phyloP scores from a whole-genome alignment of 2,797 vertebrate species.

The Etheostoma nigrum region DNA sequence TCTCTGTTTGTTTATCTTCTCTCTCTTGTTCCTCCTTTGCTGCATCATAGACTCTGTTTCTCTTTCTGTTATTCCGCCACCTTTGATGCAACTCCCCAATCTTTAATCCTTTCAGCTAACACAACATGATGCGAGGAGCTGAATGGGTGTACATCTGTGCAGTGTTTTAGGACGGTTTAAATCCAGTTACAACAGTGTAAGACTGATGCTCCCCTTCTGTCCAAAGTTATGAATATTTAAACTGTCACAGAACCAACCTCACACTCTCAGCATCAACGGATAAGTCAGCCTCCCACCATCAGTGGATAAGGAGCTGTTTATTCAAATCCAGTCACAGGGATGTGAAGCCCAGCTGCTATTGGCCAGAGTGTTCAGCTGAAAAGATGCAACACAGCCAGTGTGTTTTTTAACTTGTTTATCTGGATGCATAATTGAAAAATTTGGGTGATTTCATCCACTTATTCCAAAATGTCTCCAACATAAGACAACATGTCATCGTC shows the following conservation, averaged over 20 bases:
- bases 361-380: constrained; percentile 39
- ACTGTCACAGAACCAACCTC: constrained; percentile 75
- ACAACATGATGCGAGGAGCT: constrained; percentile 72
- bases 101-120: constrained; percentile 86
- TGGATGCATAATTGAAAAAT: constrained; percentile 1
- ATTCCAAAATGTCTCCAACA: neutral
- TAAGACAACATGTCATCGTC: neutral
- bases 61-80: constrained; percentile 77
- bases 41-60: constrained; percentile 70
- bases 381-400: constrained; percentile 42
- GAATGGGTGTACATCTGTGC: constrained; percentile 86
- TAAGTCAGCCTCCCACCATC: constrained; percentile 69
- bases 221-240: constrained; percentile 85
- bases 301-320: constrained; percentile 67
- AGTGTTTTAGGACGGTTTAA: constrained; percentile 79
- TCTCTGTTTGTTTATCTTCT: constrained; percentile 81
- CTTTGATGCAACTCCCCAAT: constrained; percentile 81
- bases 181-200: constrained; percentile 79
- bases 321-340: constrained; percentile 65
- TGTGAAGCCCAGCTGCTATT: constrained; percentile 66
- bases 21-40: constrained; percentile 57
- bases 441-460: neutral
- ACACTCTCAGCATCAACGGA: constrained; percentile 65
- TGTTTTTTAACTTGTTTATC: constrained; percentile 44
- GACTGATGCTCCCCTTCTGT: constrained; percentile 74